These are phyloP conservation scores for Ispidina picta DNA, from an alignment of 2,797 vertebrate species.

Conservation along the genomic window DNA sequence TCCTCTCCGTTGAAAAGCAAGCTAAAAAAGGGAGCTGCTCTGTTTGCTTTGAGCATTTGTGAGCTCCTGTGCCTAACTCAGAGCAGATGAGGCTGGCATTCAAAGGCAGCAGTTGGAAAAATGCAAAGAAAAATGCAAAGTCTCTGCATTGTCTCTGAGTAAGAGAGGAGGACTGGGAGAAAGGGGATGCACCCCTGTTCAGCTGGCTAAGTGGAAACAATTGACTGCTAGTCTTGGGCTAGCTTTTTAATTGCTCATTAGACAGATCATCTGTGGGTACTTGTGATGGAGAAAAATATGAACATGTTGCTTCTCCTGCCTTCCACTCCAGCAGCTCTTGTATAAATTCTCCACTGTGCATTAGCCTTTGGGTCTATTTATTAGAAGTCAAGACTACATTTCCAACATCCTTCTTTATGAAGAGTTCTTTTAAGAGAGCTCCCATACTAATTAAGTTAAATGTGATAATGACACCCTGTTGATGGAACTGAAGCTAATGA, in stretches of 20 bases:
- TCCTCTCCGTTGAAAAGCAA: neutral
- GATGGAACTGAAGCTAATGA: constrained; percentile 61
- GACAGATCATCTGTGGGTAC: neutral
- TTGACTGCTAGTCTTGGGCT: neutral
- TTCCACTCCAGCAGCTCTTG: constrained; percentile 5
- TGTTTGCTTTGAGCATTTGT: neutral
- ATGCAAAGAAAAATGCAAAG: neutral
- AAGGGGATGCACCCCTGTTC: neutral
- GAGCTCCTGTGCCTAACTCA: neutral
- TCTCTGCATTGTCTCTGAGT: neutral
- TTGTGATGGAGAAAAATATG: neutral
- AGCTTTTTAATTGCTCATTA: constrained; percentile 44
- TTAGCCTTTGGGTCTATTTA: constrained; percentile 59
- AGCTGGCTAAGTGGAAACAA: neutral
- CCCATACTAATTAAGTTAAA: constrained; percentile 73
- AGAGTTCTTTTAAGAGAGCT: constrained; percentile 52
- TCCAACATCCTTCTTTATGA: constrained; percentile 36
- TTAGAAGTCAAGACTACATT: constrained; percentile 53
- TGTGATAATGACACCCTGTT: constrained; percentile 55
- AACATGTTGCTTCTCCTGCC: neutral
- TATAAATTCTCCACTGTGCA: constrained; percentile 35
- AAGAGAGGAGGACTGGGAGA: neutral
- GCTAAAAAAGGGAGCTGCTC: neutral
- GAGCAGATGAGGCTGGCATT: neutral
- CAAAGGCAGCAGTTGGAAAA: neutral